Conservation (phyloP, 2,888 invertebrate species). For the Pseudoips prasinana region DNA sequence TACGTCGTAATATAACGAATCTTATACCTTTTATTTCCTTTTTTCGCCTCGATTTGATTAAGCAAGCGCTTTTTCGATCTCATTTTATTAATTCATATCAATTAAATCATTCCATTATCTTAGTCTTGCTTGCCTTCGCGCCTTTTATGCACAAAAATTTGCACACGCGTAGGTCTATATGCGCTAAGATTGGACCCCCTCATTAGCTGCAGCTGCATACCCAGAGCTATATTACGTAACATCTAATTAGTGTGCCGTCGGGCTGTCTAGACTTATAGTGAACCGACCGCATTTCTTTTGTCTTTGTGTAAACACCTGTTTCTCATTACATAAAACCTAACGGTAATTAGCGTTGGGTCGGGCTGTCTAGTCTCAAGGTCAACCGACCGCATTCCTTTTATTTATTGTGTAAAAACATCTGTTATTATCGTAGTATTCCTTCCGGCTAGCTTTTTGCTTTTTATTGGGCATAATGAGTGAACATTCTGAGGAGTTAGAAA, state of each 20-base stretch:
- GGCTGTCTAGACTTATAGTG: too few relatives aligned
- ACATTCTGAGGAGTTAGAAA: not conserved
- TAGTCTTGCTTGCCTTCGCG: not conserved
- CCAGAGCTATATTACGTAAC: too few relatives aligned
- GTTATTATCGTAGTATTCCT: not conserved
- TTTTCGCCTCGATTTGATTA: too few relatives aligned
- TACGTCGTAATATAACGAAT: too few relatives aligned
- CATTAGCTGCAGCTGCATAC: not conserved
- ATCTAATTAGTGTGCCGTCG: too few relatives aligned
- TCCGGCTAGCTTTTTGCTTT: too few relatives aligned
- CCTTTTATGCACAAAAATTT: not conserved
- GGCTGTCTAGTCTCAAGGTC: not conserved
- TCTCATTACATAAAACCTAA: not conserved
- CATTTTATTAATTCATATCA: not conserved
- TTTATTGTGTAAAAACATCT: not conserved
- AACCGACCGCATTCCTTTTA: not conserved
- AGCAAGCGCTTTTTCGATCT: not conserved
- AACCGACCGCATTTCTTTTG: too few relatives aligned
- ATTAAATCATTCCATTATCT: too few relatives aligned
- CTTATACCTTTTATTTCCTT: too few relatives aligned
- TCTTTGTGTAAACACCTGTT: not conserved
- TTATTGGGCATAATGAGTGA: not conserved
- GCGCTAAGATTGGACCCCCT: not conserved
- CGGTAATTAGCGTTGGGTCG: not conserved
- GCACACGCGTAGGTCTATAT: not conserved